These are phyloP conservation scores for Muntiacus muntjak DNA, from an alignment of 2,113 vertebrate genomes.

Conservation along the genomic window DNA sequence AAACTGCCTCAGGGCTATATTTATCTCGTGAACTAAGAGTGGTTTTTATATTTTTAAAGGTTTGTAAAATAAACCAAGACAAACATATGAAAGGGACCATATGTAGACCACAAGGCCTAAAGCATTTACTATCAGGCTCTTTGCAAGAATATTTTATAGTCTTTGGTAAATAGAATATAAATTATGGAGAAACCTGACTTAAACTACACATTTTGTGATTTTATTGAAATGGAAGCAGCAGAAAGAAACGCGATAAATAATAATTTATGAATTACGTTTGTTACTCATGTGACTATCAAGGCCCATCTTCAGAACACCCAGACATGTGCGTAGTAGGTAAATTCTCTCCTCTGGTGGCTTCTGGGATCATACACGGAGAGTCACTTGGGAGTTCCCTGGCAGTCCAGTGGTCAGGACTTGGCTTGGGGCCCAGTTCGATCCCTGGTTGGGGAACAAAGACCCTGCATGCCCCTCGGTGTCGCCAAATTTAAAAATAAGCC, in stretches of 20 bases:
- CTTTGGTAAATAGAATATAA: background rate
- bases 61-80: background rate
- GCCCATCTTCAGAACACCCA: background rate
- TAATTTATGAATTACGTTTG: background rate
- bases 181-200: background rate
- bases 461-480: background rate
- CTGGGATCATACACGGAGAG: background rate
- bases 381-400: background rate
- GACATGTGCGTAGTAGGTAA: background rate
- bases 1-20: background rate
- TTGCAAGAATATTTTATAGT: background rate
- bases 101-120: background rate
- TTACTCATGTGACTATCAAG: background rate
- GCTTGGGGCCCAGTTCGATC: background rate
- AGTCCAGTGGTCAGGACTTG: background rate
- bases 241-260: background rate
- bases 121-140: background rate
- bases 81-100: background rate
- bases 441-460: background rate
- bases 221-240: background rate
- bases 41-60: background rate
- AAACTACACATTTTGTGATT: background rate
- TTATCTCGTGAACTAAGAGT: background rate
- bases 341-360: background rate
- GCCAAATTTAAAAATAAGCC: background rate